Conservation (phyloP, 2,888 invertebrate species). For the Nomada ruficornis region DNA sequence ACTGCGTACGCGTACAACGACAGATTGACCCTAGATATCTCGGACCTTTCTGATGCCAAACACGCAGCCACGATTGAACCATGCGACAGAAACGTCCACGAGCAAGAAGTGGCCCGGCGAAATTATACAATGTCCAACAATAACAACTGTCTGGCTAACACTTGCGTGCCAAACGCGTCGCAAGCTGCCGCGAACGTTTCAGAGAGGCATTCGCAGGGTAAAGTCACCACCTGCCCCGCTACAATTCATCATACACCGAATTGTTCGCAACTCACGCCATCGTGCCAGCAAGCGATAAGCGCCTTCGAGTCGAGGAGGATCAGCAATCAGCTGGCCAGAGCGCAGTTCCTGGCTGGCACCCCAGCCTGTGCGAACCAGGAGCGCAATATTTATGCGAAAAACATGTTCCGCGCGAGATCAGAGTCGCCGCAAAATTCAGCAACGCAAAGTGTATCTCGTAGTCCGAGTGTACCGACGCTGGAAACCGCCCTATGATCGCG, state of each 20-base stretch:
- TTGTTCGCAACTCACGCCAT: conserved; percentile 35
- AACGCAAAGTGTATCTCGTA: conserved; percentile 78
- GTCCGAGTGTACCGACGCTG: conserved; percentile 81
- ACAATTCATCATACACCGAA: conserved; percentile 38
- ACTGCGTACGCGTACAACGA: background rate
- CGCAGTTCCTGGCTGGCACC: conserved; percentile 79
- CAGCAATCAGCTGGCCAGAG: conserved; percentile 80
- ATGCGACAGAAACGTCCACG: background rate
- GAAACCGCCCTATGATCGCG: conserved; percentile 81
- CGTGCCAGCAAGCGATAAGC: conserved; percentile 59
- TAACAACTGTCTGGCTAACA: background rate
- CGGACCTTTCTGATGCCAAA: background rate
- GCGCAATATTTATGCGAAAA: conserved; percentile 69
- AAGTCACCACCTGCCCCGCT: background rate
- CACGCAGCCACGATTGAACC: background rate
- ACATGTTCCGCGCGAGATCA: conserved; percentile 80
- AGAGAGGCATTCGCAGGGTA: background rate
- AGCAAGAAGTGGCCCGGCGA: background rate
- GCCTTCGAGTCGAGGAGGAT: conserved; percentile 77
- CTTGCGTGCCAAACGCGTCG: background rate
- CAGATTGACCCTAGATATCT: conserved; percentile 1
- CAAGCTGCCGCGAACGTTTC: conserved; percentile 6
- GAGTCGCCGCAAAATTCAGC: conserved; percentile 79
- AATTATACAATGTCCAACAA: no score
- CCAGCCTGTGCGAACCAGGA: conserved; percentile 62